A percentile compares a stretch with the other conserved stretches of the same genome.
phyloP scores from a whole-genome alignment of 2,113 vertebrate species.

The Ameiurus melas region DNA sequence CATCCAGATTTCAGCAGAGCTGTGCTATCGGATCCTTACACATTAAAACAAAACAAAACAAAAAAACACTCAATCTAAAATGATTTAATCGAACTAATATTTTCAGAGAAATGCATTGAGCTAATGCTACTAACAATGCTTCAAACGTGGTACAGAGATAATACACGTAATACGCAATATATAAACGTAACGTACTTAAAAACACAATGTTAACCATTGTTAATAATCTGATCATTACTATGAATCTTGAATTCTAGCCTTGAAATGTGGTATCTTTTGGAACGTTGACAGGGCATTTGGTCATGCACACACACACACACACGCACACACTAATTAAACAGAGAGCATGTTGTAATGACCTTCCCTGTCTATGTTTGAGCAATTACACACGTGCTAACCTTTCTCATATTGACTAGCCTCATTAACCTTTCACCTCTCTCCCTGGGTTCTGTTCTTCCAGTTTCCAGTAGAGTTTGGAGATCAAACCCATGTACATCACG shows the following conservation, averaged over 20 bases:
- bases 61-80: background rate
- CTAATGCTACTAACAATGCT: background rate
- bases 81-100: background rate
- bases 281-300: background rate
- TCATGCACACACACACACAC: constrained; percentile 4
- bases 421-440: constrained; percentile 18
- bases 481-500: background rate
- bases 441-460: background rate
- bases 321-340: background rate
- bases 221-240: background rate
- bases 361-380: constrained; percentile 21
- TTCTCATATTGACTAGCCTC: background rate
- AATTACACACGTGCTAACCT: constrained; percentile 18
- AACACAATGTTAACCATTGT: background rate
- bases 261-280: background rate
- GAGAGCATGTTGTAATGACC: constrained; percentile 8
- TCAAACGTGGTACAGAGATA: background rate
- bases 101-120: background rate
- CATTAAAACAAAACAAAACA: background rate
- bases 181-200: too few species aligned
- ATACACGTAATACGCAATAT: too few species aligned
- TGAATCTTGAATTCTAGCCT: background rate
- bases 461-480: background rate
- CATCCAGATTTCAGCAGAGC: background rate
- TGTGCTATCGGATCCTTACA: background rate